phyloP scores from a whole-genome alignment of 2,797 vertebrate species.

The Ambastaia sidthimunki region DNA sequence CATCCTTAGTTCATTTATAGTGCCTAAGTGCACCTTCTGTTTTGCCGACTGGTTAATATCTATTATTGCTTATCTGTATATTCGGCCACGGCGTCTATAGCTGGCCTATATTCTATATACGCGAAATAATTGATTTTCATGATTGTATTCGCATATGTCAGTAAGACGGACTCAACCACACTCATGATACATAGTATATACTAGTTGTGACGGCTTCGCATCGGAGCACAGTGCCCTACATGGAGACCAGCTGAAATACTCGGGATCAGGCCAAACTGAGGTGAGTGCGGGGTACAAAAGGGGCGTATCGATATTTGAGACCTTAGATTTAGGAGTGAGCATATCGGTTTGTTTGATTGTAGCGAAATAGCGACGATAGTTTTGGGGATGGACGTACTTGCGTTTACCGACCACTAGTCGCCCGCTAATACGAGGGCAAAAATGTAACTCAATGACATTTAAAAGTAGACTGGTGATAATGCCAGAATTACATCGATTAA shows the following conservation, averaged over 20 bases:
- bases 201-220: slow-evolving; percentile 62
- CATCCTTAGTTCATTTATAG: slow-evolving; percentile 85
- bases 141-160: slow-evolving; percentile 46
- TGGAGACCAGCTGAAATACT: slow-evolving; percentile 65
- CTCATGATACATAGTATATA: slow-evolving; percentile 69
- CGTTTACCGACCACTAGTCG: slow-evolving; percentile 15
- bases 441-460: slow-evolving; percentile 18
- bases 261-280: slow-evolving; percentile 63
- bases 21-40: slow-evolving; percentile 81
- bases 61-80: slow-evolving; percentile 60
- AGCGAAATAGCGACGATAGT: neutral
- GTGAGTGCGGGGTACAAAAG: slow-evolving; percentile 61
- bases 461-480: neutral
- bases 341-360: slow-evolving; percentile 16
- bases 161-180: slow-evolving; percentile 33
- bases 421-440: neutral
- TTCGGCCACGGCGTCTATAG: slow-evolving; percentile 18
- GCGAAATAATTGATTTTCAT: slow-evolving; percentile 12
- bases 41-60: slow-evolving; percentile 58
- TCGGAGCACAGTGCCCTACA: slow-evolving; percentile 65
- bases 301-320: slow-evolving; percentile 42
- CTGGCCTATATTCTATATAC: slow-evolving; percentile 11
- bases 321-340: neutral
- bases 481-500: neutral
- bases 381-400: slow-evolving; percentile 5